Evolutionary conservation across 2,113 vertebrate genomes (phyloP).

Genomic region (Pelvicachromis taeniatus): DNA sequence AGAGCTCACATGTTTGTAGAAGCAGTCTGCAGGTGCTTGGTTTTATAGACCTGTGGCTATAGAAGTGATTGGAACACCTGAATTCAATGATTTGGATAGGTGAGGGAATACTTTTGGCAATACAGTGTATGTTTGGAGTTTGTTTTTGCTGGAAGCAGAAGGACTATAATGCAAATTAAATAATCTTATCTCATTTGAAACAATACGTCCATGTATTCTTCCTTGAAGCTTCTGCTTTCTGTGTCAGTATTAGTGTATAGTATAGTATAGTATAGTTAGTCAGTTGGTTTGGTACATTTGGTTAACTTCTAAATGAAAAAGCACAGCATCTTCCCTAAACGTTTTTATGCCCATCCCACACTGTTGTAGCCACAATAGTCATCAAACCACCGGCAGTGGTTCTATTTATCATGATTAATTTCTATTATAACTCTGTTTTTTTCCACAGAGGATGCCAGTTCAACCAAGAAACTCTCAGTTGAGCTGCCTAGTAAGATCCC

Average conservation of each 20-base stretch:
- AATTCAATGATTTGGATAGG: background rate
- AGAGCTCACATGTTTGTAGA: background rate
- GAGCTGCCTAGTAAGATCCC: conserved; percentile 77
- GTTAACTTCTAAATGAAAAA: background rate
- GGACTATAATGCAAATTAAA: background rate
- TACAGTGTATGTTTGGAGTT: background rate
- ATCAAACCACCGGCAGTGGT: background rate
- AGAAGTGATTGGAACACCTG: background rate
- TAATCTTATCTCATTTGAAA: background rate
- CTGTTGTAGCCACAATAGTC: background rate
- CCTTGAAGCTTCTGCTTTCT: background rate
- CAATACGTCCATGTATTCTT: background rate
- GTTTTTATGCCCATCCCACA: background rate
- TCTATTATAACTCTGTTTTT: conserved; percentile 64
- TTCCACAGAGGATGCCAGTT: conserved; percentile 74
- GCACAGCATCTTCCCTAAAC: background rate
- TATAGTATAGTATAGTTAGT: too few relatives aligned
- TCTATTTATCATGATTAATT: conserved; percentile 31
- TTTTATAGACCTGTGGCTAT: background rate
- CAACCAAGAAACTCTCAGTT: conserved; percentile 77
- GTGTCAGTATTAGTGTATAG: background rate
- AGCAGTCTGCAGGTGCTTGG: background rate
- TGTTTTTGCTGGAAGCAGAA: background rate
- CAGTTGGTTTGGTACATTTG: background rate
- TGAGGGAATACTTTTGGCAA: background rate